A percentile compares a stretch with the other conserved stretches of the same genome.
Evolutionary conservation across 2,888 invertebrate genomes (phyloP).

Genomic region (Leptinotarsa juncta): DNA sequence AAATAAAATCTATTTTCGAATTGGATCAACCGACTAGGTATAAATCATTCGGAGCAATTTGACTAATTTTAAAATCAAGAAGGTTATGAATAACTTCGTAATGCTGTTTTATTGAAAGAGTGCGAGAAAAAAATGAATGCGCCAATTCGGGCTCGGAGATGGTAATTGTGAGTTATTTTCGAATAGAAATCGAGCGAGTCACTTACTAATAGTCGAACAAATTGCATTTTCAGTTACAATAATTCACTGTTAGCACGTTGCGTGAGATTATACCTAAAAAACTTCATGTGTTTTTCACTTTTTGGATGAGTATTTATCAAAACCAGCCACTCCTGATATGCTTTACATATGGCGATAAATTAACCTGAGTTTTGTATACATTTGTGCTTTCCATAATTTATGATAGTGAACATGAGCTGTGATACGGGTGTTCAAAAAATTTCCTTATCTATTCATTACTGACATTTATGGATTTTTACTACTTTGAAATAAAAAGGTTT

Average conservation of each 20-base stretch:
- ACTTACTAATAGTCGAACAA: neutral
- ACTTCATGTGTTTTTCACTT: neutral
- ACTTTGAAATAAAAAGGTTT: no score
- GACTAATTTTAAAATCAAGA: constrained; percentile 28
- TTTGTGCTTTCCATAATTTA: no score
- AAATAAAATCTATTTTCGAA: constrained; percentile 30
- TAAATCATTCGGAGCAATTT: constrained; percentile 26
- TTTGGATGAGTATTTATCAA: neutral
- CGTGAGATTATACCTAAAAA: neutral
- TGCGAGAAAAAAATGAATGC: constrained; percentile 15
- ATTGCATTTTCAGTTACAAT: neutral
- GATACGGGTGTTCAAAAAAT: no score
- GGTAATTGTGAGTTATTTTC: constrained; percentile 10
- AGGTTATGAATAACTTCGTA: constrained; percentile 24
- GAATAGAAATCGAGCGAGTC: constrained; percentile 1
- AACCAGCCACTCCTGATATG: neutral
- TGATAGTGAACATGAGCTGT: no score
- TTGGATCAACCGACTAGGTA: constrained; percentile 22
- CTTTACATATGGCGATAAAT: no score
- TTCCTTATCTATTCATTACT: no score
- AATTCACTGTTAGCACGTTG: neutral
- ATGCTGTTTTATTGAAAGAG: constrained; percentile 4
- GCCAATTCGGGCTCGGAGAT: neutral
- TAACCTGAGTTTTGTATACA: no score
- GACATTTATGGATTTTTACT: no score